Evolutionary conservation across 2,113 vertebrate genomes (phyloP).

Genomic region (Pluvialis apricaria): DNA sequence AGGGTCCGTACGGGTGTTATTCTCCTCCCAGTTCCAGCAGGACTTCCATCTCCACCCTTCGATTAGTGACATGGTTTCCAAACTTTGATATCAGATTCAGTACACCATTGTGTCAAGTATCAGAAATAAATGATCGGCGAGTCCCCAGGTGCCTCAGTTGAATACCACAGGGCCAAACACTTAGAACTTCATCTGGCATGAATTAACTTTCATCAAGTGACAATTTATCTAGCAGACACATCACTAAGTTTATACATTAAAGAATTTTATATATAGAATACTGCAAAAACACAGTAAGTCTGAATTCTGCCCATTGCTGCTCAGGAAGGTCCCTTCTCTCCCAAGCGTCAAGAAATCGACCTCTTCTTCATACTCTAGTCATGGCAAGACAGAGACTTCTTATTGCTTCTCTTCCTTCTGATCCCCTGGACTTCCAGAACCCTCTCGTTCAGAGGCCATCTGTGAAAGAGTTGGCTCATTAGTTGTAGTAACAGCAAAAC

Average conservation of each 20-base stretch:
- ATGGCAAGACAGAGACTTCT: slow-evolving; percentile 39
- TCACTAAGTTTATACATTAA: slow-evolving; percentile 77
- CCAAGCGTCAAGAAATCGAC: slow-evolving; percentile 74
- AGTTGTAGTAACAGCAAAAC: not conserved
- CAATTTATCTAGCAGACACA: slow-evolving; percentile 69
- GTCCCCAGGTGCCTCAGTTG: not conserved
- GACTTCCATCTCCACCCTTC: not conserved
- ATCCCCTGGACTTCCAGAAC: slow-evolving; percentile 76
- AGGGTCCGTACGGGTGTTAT: not conserved
- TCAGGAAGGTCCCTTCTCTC: slow-evolving; percentile 74
- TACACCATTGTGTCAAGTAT: slow-evolving; percentile 43
- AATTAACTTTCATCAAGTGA: slow-evolving; percentile 66
- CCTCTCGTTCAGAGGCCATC: slow-evolving; percentile 95
- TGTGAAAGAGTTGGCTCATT: slow-evolving; percentile 61
- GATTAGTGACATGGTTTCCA: slow-evolving; percentile 36
- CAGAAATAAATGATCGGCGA: slow-evolving; percentile 29
- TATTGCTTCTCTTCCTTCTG: slow-evolving; percentile 93
- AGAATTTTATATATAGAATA: slow-evolving; percentile 80
- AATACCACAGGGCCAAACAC: not conserved
- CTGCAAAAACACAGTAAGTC: slow-evolving; percentile 96
- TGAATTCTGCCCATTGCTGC: slow-evolving; percentile 77
- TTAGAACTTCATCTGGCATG: slow-evolving; percentile 20
- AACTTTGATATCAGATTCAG: not conserved
- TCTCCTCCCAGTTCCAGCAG: not conserved
- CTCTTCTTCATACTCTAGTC: slow-evolving; percentile 40